Conservation (phyloP, 1,140 invertebrate species). For the Tetramorium simillimum region DNA sequence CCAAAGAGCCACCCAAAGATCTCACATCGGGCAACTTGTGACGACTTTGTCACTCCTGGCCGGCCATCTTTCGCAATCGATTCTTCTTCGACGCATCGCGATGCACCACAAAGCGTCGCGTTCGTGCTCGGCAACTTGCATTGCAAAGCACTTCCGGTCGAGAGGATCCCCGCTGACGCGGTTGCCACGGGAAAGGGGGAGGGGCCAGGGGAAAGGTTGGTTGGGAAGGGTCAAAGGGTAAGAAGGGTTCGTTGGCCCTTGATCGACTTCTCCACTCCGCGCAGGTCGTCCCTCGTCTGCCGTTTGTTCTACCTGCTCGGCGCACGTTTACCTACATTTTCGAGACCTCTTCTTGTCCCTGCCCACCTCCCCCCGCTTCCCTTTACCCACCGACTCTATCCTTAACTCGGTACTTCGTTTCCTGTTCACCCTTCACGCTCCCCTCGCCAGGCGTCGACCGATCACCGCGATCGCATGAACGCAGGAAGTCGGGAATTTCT, state of each 20-base stretch:
- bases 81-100: slow-evolving; percentile 63
- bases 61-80: slow-evolving; percentile 58
- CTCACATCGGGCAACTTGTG: background rate
- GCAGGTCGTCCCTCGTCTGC: slow-evolving; percentile 55
- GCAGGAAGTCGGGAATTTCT: slow-evolving; percentile 8
- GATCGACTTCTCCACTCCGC: slow-evolving; percentile 60
- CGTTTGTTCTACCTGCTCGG: slow-evolving; percentile 62
- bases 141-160: slow-evolving; percentile 76
- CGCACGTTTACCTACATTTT: slow-evolving; percentile 56
- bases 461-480: slow-evolving; percentile 25
- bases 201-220: background rate
- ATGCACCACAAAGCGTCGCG: slow-evolving; percentile 68
- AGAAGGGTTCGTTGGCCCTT: slow-evolving; percentile 77
- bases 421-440: background rate
- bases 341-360: background rate
- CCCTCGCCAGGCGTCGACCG: slow-evolving; percentile 3
- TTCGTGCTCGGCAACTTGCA: slow-evolving; percentile 70
- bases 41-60: slow-evolving; percentile 18
- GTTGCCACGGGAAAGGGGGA: slow-evolving; percentile 24
- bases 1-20: background rate
- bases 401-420: slow-evolving; percentile 28
- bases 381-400: background rate
- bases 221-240: slow-evolving; percentile 75
- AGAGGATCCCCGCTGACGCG: slow-evolving; percentile 68
- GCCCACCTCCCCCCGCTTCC: background rate